phyloP scores from a whole-genome alignment of 2,797 vertebrate genomes.

The Lepidocolaptes lacrymiger region DNA sequence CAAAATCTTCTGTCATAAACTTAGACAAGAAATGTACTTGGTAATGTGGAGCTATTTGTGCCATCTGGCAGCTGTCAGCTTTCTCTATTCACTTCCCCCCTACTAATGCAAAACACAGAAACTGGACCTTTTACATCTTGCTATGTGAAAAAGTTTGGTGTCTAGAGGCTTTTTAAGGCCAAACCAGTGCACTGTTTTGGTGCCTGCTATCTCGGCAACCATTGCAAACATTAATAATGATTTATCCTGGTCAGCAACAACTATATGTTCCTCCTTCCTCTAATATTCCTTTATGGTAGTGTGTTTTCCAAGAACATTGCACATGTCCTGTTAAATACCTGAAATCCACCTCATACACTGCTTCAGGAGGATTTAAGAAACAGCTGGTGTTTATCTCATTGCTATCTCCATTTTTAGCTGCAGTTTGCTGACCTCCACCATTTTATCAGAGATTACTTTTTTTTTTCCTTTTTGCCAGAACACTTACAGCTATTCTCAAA shows the following conservation, averaged over 20 bases:
- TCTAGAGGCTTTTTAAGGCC: slow-evolving; percentile 47
- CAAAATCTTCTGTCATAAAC: slow-evolving; percentile 62
- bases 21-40: slow-evolving; percentile 52
- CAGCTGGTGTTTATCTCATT: slow-evolving; percentile 64
- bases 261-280: neutral
- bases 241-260: neutral
- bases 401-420: slow-evolving; percentile 58
- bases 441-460: slow-evolving; percentile 25
- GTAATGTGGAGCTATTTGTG: slow-evolving; percentile 62
- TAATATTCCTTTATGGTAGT: neutral
- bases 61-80: slow-evolving; percentile 73
- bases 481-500: slow-evolving; percentile 13
- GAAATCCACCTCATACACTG: slow-evolving; percentile 3
- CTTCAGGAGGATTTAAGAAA: slow-evolving; percentile 40
- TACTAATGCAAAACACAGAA: slow-evolving; percentile 68
- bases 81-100: slow-evolving; percentile 54
- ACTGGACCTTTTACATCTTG: slow-evolving; percentile 56
- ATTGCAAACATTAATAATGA: slow-evolving; percentile 4
- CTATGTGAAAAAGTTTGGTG: slow-evolving; percentile 28
- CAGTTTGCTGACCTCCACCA: slow-evolving; percentile 49
- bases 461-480: neutral
- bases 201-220: neutral
- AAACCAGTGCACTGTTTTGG: slow-evolving; percentile 10
- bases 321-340: slow-evolving; percentile 50
- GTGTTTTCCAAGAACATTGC: slow-evolving; percentile 22